A percentile compares a stretch with the other conserved stretches of the same genome.
Evolutionary conservation across 2,113 vertebrate genomes (phyloP).

Genomic region (Emydocephalus ijimae): DNA sequence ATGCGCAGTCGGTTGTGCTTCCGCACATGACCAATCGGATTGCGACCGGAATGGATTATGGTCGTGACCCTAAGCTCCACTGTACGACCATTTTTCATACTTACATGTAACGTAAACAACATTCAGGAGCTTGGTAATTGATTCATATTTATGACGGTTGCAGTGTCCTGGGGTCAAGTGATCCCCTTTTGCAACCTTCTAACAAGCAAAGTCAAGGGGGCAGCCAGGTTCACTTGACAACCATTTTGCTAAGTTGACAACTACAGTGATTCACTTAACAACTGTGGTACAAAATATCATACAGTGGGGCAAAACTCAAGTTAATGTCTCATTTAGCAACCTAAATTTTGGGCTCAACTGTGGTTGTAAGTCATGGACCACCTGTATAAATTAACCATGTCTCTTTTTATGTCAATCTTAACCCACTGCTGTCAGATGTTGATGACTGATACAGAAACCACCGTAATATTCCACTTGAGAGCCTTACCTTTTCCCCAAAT

Average conservation of each 20-base stretch:
- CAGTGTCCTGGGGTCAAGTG: background rate
- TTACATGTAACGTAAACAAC: background rate
- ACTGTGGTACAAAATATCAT: background rate
- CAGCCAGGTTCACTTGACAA: background rate
- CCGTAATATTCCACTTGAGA: background rate
- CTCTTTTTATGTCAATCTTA: background rate
- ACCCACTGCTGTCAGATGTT: background rate
- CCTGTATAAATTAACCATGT: no score
- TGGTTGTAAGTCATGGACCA: background rate
- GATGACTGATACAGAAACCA: background rate
- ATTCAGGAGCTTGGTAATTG: background rate
- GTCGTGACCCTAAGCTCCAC: no score
- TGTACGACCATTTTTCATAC: background rate
- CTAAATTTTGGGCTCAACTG: background rate
- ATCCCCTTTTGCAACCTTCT: background rate
- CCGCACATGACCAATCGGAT: no score
- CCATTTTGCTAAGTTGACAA: background rate
- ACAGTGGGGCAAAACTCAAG: background rate
- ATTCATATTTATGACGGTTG: background rate
- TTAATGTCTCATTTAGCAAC: background rate
- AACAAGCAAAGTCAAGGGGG: background rate
- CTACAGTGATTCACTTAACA: background rate
- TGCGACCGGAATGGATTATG: no score
- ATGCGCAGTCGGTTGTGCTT: no score
- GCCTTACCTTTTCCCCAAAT: slow-evolving; percentile 88